Evolutionary conservation across 2,113 vertebrate genomes (phyloP).

Genomic region (Phocoena sinus): DNA sequence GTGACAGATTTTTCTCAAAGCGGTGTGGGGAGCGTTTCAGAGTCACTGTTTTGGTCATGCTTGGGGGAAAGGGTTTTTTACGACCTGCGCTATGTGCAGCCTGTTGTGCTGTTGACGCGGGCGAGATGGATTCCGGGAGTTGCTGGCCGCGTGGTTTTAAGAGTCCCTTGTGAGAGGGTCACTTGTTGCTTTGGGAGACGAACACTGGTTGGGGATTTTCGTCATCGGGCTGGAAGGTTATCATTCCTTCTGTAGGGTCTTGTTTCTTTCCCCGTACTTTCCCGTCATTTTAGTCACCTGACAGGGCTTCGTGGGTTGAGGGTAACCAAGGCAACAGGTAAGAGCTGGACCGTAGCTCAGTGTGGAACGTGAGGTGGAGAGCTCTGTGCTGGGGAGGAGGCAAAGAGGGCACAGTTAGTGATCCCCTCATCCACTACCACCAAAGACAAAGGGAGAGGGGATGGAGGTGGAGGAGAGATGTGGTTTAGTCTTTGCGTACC

Average conservation of each 20-base stretch:
- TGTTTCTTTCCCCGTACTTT: background rate
- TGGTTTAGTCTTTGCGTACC: background rate
- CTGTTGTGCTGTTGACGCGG: background rate
- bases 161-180: background rate
- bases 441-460: background rate
- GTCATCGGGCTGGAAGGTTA: background rate
- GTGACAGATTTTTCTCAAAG: background rate
- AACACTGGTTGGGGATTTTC: background rate
- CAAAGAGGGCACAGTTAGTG: background rate
- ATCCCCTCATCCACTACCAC: background rate
- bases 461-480: background rate
- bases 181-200: background rate
- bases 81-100: background rate
- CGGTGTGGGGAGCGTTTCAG: background rate
- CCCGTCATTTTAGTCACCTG: background rate
- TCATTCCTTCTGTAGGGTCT: background rate
- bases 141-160: background rate
- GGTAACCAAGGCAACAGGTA: slow-evolving; percentile 24
- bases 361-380: accelerated
- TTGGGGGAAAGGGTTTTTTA: background rate
- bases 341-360: background rate
- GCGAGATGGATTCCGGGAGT: background rate
- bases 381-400: background rate
- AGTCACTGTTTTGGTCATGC: background rate
- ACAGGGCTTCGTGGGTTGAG: background rate